phyloP scores from a whole-genome alignment of 2,113 vertebrate species.

The Gopherus evgoodei region DNA sequence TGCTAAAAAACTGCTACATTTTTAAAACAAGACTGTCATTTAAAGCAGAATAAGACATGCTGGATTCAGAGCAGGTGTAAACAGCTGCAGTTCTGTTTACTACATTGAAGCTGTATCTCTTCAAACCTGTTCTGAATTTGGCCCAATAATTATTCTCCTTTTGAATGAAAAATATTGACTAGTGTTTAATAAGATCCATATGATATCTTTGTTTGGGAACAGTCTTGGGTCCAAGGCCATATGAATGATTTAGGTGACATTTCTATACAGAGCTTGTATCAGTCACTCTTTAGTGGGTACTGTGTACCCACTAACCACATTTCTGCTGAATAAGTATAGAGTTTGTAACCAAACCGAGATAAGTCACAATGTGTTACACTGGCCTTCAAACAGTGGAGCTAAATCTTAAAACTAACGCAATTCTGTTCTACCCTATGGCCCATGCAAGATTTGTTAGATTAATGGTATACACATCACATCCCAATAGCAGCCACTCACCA shows the following conservation, averaged over 20 bases:
- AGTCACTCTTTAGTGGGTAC: not conserved
- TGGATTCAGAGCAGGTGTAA: not conserved
- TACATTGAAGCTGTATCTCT: not conserved
- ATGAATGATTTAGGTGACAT: not conserved
- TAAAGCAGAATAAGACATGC: not conserved
- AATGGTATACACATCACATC: not conserved
- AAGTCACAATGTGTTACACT: fast-evolving
- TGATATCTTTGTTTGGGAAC: not conserved
- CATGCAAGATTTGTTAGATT: not conserved
- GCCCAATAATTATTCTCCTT: not conserved
- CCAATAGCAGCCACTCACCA: not conserved
- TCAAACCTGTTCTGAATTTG: not conserved
- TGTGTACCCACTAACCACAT: not conserved
- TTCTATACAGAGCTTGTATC: not conserved
- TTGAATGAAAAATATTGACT: constrained; percentile 14
- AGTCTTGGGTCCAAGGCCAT: not conserved
- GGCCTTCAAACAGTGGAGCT: not conserved
- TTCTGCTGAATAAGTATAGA: not conserved
- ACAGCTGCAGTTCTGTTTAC: not conserved
- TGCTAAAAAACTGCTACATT: not conserved
- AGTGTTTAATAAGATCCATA: not conserved
- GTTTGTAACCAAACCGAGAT: fast-evolving
- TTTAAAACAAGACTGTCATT: not conserved
- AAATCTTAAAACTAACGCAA: fast-evolving
- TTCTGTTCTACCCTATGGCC: not conserved